phyloP scores from a whole-genome alignment of 2,888 invertebrate species.

The Thalpophila matura region DNA sequence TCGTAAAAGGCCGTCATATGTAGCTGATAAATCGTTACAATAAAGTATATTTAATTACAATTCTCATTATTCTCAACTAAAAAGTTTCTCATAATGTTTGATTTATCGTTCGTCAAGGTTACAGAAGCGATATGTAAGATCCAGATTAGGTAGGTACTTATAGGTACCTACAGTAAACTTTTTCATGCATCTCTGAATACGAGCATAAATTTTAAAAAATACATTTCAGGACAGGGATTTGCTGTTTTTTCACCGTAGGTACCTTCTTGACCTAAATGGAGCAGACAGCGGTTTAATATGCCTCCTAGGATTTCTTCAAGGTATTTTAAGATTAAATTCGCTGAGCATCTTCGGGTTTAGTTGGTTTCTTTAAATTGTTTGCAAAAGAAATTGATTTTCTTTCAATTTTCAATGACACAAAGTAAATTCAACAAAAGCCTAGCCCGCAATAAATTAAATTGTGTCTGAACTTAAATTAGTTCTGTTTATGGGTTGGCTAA shows the following conservation, averaged over 20 bases:
- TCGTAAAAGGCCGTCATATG: neutral
- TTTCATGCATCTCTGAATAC: constrained; percentile 13
- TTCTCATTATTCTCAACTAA: neutral
- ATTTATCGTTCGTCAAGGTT: constrained; percentile 13
- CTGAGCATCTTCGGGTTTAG: constrained; percentile 21
- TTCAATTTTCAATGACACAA: constrained; percentile 15
- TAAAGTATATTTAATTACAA: too few species aligned
- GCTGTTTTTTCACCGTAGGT: constrained; percentile 22
- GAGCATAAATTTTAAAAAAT: constrained; percentile 16
- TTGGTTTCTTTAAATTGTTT: constrained; percentile 20
- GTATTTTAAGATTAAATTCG: constrained; percentile 28
- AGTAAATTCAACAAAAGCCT: neutral
- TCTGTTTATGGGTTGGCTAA: neutral
- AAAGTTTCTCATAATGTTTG: neutral
- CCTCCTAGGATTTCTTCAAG: constrained; percentile 25
- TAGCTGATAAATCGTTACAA: neutral
- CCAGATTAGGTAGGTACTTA: constrained; percentile 12
- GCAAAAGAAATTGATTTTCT: constrained; percentile 11
- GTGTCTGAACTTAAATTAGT: constrained; percentile 25
- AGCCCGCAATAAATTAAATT: constrained; percentile 22
- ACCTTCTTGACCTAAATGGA: constrained; percentile 18
- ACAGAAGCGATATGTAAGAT: constrained; percentile 17
- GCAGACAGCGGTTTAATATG: constrained; percentile 20
- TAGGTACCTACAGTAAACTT: neutral
- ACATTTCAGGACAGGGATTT: constrained; percentile 11